Base-by-base conservation (phyloP, 2,113 vertebrate species). In the Pangasianodon gigas region DNA sequence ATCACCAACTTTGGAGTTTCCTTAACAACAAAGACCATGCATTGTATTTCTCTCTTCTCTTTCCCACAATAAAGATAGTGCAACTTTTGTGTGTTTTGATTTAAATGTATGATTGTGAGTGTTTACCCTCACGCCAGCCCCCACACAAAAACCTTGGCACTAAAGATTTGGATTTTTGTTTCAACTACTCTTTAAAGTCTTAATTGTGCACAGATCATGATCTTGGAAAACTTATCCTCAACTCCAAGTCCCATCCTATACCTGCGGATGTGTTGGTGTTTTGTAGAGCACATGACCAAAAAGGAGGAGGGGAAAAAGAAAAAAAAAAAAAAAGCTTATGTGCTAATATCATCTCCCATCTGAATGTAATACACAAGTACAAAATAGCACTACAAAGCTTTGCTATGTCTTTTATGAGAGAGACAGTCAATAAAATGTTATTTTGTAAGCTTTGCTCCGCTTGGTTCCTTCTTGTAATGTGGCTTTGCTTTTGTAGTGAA, bases 11-110 rank as follows among this genome's bases (percentile, higher is more conserved):
- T 60, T 90, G 79, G 88, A 87, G 89, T 88, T 60, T 84, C 69
- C 58, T 56, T 87, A 94, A 93, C 81, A 94, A 92, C 94, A 93
- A 90, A 86, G 67, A 69, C 67, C 60, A 95, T 83, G 88, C 62
- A 41, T 26, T 81, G 44, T 37, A 84, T 52, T 29, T 77, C 96
- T 96, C 95, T 97, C 95, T 94, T 95, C 92, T 93, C 93, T 93
- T 88, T 93, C 80, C 83, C 94, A 96, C 97, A 96, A 96, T 96
- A 95, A 96, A 97, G 95, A 97, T 98, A 98, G 98, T 99, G 98
- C 98, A 98, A 98, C 96, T 97, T 95, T 91, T 94, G 94, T 94
- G 84, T 94, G 90, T 95, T 93, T 92, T 87, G 85, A 90, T 92
- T 89, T 89, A n/a, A 60, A 87, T 85, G 87, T 87, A 80, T 44